These are phyloP conservation scores for Chymomyza caudatula DNA, from an alignment of 2,888 invertebrate species.

Conservation along the genomic window DNA sequence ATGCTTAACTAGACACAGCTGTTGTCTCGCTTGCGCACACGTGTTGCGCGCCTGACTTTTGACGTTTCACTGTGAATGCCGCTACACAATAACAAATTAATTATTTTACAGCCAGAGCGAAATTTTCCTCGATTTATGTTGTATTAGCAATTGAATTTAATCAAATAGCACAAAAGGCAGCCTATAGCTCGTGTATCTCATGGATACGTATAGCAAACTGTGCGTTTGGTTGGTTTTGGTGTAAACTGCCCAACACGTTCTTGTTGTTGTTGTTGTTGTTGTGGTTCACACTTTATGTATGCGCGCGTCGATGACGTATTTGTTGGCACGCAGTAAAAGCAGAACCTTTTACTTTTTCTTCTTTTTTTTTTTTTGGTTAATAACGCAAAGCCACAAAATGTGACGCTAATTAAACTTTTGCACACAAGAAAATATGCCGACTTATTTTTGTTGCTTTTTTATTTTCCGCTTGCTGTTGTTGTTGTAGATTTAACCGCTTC, in stretches of 20 bases:
- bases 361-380: constrained; percentile 4
- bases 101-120: too few relatives aligned
- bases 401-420: constrained; percentile 35
- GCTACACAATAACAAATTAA: constrained; percentile 62
- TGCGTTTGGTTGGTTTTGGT: constrained; percentile 13
- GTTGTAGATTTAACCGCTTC: neutral
- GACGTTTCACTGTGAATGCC: constrained; percentile 50
- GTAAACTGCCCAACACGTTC: constrained; percentile 17
- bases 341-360: neutral
- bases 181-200: constrained; percentile 13
- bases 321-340: constrained; percentile 45
- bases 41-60: constrained; percentile 47
- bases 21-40: constrained; percentile 42
- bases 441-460: constrained; percentile 34
- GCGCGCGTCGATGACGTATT: constrained; percentile 70
- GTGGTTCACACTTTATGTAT: constrained; percentile 36
- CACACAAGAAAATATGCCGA: constrained; percentile 39
- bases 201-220: neutral
- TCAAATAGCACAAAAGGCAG: constrained; percentile 28
- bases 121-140: constrained; percentile 59
- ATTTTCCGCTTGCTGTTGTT: neutral
- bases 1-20: constrained; percentile 5
- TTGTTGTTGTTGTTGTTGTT: constrained; percentile 15
- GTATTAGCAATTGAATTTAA: constrained; percentile 56
- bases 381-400: constrained; percentile 16